Base-by-base conservation (phyloP, 2,113 vertebrate species). In the Neotoma lepida region DNA sequence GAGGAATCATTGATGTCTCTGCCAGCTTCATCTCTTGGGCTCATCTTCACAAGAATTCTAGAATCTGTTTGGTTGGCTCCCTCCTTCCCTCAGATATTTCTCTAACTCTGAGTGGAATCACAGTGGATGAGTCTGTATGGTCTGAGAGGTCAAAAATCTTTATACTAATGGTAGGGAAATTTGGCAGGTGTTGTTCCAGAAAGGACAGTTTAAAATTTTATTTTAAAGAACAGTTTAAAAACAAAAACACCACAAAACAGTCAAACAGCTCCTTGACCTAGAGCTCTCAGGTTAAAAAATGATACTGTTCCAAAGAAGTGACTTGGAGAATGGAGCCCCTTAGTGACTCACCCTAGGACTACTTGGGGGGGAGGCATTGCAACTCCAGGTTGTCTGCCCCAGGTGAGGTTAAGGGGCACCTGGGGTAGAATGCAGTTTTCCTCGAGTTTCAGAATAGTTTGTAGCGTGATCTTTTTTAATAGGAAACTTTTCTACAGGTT, bases 251-350 rank as follows among this genome's bases (percentile, higher is more conserved):
- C n/a, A 33, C 66, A 33, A 26, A 24, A n/a, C n/a, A 64, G 44
- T 35, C 68, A 41, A 76, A 66, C 18, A 92, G 87, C 30, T 44
- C 71, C 81, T 73, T 41, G 44, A 86, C 71, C 46, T 61, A 71
- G 70, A 78, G 58, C 90, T 90, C 91, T 78, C 0, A 0, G 93
- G 93, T 56, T 66, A 77, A 89, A n/a, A 73, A 86, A 91, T 6
- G 85, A 73, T 74, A 61, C 84, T 84, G 93, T 93, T 93, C 88
- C 91, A 89, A 68, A 87, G 46, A 2, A 49, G 77, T 87, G 90
- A 93, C 90, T 93, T 5, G 54, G 26, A 77, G 90, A 63, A 15
- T 70, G 74, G 74, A 54, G 96, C 86, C 93, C 93, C 71, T 28
- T 4, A 2, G 4, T 88, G 91, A 86, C 63, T 94, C 93, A 88